A percentile compares a stretch with the other conserved stretches of the same genome.
Evolutionary conservation across 2,113 vertebrate species (phyloP).

Genomic region (Mohoua ochrocephala): DNA sequence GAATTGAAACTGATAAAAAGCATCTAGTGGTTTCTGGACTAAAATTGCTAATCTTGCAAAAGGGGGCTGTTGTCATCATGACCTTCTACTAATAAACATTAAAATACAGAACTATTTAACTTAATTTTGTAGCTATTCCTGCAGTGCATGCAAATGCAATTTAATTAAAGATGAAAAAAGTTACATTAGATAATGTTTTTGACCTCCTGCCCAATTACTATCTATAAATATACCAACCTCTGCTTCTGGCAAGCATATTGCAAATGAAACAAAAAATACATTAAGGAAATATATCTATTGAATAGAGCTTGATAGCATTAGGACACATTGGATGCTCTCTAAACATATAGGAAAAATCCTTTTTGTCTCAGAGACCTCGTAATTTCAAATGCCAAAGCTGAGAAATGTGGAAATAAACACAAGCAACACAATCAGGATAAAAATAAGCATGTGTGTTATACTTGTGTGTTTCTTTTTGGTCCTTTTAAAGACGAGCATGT

Average conservation of each 20-base stretch:
- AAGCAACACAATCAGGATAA: neutral
- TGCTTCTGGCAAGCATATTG: slow-evolving; percentile 32
- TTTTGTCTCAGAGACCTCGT: neutral
- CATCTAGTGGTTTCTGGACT: neutral
- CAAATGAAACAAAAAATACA: slow-evolving; percentile 47
- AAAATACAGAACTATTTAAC: slow-evolving; percentile 53
- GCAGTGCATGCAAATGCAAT: slow-evolving; percentile 53
- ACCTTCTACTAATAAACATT: slow-evolving; percentile 56
- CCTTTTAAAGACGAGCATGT: neutral
- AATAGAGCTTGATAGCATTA: neutral
- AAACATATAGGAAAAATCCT: neutral
- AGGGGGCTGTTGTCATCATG: slow-evolving; percentile 24
- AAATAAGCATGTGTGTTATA: neutral
- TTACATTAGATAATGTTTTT: slow-evolving; percentile 60
- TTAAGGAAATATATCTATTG: neutral
- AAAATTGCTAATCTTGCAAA: slow-evolving; percentile 19
- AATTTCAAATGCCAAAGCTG: neutral
- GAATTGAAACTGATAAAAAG: neutral
- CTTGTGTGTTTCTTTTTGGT: neutral
- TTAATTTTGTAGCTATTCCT: slow-evolving; percentile 59
- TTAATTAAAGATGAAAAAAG: slow-evolving; percentile 68
- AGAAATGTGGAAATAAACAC: neutral
- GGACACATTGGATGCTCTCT: neutral
- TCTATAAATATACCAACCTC: slow-evolving; percentile 52
- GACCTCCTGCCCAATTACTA: slow-evolving; percentile 51